Evolutionary conservation across 2,888 invertebrate species (phyloP).

Genomic region (Mycalesis mineus): DNA sequence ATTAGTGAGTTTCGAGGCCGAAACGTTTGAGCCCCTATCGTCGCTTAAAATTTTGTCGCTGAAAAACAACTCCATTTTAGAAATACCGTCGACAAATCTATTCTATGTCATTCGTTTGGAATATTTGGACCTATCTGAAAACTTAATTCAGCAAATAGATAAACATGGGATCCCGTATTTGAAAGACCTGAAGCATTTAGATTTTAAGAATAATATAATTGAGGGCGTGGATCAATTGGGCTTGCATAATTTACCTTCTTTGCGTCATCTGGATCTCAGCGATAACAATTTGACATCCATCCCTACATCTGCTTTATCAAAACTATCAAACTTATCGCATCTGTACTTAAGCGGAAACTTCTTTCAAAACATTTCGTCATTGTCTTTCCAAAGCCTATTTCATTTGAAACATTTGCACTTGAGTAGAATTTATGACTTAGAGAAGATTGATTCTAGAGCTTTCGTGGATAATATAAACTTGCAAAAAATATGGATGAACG

Average conservation of each 20-base stretch:
- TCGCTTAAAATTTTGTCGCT: slow-evolving; percentile 85
- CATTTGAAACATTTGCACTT: slow-evolving; percentile 86
- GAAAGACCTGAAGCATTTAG: slow-evolving; percentile 83
- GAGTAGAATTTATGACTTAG: slow-evolving; percentile 82
- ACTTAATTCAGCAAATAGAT: slow-evolving; percentile 85
- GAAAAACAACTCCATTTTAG: slow-evolving; percentile 87
- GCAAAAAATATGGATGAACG: slow-evolving; percentile 86
- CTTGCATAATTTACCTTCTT: slow-evolving; percentile 84
- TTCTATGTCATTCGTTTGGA: slow-evolving; percentile 82
- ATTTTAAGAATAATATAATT: slow-evolving; percentile 87
- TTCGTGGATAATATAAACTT: slow-evolving; percentile 91
- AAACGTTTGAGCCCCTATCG: slow-evolving; percentile 83
- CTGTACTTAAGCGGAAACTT: slow-evolving; percentile 89
- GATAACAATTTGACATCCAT: slow-evolving; percentile 89
- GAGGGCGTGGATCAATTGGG: slow-evolving; percentile 83
- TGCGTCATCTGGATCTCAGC: slow-evolving; percentile 86
- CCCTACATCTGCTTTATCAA: slow-evolving; percentile 86
- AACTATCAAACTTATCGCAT: slow-evolving; percentile 85
- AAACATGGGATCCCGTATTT: slow-evolving; percentile 85
- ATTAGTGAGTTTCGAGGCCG: slow-evolving; percentile 84
- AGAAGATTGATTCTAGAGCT: slow-evolving; percentile 85
- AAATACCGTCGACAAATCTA: slow-evolving; percentile 84
- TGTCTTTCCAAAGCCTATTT: slow-evolving; percentile 90
- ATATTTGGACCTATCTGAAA: slow-evolving; percentile 86
- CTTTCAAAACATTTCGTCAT: slow-evolving; percentile 83